These are phyloP conservation scores for Hystrix brachyura DNA, from an alignment of 2,113 vertebrate genomes.

Conservation along the genomic window DNA sequence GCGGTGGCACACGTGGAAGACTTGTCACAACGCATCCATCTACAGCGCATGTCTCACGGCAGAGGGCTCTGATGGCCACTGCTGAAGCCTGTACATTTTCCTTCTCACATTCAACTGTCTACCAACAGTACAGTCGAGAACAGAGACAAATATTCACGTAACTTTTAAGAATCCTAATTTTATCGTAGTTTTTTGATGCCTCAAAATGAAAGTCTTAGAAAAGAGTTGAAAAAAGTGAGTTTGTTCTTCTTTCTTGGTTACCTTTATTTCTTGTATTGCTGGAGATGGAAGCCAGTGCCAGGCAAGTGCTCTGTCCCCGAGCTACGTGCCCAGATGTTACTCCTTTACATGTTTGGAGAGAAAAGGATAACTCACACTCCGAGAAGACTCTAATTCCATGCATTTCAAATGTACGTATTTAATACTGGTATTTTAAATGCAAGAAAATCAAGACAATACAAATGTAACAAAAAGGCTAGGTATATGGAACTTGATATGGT, in stretches of 20 bases:
- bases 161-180: not conserved
- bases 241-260: too few species aligned
- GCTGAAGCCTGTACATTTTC: accelerated
- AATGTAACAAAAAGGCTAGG: accelerated
- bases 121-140: accelerated
- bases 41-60: accelerated
- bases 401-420: not conserved
- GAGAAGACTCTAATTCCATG: not conserved
- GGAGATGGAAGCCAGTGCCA: not conserved
- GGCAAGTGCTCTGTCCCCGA: too few species aligned
- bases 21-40: not conserved
- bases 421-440: not conserved
- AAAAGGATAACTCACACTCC: not conserved
- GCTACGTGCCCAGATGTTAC: not conserved
- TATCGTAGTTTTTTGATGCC: not conserved
- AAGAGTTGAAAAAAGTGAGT: not conserved
- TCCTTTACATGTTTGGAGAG: not conserved
- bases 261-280: not conserved
- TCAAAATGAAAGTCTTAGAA: not conserved
- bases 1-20: accelerated
- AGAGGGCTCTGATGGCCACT: not conserved
- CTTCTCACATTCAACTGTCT: accelerated
- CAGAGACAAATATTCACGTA: accelerated
- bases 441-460: too few species aligned
- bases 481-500: not conserved